Evolutionary conservation across 2,797 vertebrate species (phyloP).

Genomic region (Cheirogaleus major): DNA sequence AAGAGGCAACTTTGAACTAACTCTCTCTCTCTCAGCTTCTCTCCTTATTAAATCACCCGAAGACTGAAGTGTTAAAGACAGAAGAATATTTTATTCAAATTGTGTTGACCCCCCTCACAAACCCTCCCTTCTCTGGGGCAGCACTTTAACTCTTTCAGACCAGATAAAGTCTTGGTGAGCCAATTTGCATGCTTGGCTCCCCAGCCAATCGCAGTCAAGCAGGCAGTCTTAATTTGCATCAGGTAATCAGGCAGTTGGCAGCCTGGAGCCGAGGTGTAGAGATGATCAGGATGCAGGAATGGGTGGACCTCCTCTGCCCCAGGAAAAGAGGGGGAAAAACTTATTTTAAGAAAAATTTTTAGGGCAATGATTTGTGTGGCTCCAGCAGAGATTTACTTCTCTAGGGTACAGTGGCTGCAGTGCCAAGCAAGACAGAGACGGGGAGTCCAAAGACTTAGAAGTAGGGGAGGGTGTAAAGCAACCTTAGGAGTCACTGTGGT

Average conservation of each 20-base stretch:
- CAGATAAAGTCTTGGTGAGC: slow-evolving; percentile 58
- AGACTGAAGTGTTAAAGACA: slow-evolving; percentile 63
- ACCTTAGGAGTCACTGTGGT: neutral
- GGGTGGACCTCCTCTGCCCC: slow-evolving; percentile 16
- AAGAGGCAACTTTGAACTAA: slow-evolving; percentile 49
- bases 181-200: slow-evolving; percentile 82
- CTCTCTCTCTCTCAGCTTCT: slow-evolving; percentile 30
- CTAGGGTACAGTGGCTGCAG: neutral
- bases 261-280: slow-evolving; percentile 42
- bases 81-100: slow-evolving; percentile 83
- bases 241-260: slow-evolving; percentile 75
- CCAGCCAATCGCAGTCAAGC: slow-evolving; percentile 79
- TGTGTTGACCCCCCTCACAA: slow-evolving; percentile 43
- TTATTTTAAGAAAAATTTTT: neutral
- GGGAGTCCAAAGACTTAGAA: neutral
- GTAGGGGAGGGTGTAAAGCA: neutral
- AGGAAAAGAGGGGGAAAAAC: neutral
- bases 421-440: neutral
- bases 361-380: neutral
- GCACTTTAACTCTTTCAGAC: slow-evolving; percentile 83
- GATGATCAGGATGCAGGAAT: slow-evolving; percentile 39
- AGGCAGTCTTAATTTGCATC: slow-evolving; percentile 83
- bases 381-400: neutral
- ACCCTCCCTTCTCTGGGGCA: slow-evolving; percentile 54
- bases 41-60: slow-evolving; percentile 62